Percentiles rank a stretch among this genome's conserved stretches.
Evolutionary conservation across 2,113 vertebrate species (phyloP).

Genomic region (Corythoichthys haematopterus): DNA sequence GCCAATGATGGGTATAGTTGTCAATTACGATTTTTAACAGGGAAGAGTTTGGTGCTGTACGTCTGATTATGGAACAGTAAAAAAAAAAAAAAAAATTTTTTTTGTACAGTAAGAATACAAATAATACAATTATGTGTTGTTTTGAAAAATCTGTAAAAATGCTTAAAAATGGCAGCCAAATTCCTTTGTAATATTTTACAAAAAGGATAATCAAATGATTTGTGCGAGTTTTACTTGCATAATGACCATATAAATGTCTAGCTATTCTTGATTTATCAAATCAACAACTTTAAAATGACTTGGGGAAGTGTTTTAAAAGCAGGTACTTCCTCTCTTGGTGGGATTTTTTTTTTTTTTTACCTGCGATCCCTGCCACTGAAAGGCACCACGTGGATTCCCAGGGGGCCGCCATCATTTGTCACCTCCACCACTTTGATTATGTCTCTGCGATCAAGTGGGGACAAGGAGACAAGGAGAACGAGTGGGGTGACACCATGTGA

Average conservation of each 20-base stretch:
- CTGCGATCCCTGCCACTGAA: conserved; percentile 95
- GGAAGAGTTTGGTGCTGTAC: too few species aligned
- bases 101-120: background rate
- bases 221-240: background rate
- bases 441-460: conserved; percentile 78
- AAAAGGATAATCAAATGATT: background rate
- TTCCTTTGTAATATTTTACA: too few species aligned
- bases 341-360: conserved; percentile 71
- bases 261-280: background rate
- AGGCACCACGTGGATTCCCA: conserved; percentile 99
- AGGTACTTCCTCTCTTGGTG: background rate
- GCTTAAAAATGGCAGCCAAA: too few species aligned
- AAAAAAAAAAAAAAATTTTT: background rate
- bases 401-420: conserved; percentile 92
- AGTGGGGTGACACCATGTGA: conserved; percentile 67
- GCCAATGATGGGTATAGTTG: too few species aligned
- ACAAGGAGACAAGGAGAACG: conserved; percentile 31
- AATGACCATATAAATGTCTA: background rate
- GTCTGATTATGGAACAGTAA: too few species aligned
- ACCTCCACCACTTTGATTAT: conserved; percentile 96
- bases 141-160: too few species aligned
- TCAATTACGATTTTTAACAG: too few species aligned
- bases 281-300: background rate
- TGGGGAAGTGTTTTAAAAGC: background rate
- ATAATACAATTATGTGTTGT: too few species aligned